A percentile compares a stretch with the other conserved stretches of the same genome.
phyloP scores from a whole-genome alignment of 2,888 invertebrate species.

The Euzetes globulus region DNA sequence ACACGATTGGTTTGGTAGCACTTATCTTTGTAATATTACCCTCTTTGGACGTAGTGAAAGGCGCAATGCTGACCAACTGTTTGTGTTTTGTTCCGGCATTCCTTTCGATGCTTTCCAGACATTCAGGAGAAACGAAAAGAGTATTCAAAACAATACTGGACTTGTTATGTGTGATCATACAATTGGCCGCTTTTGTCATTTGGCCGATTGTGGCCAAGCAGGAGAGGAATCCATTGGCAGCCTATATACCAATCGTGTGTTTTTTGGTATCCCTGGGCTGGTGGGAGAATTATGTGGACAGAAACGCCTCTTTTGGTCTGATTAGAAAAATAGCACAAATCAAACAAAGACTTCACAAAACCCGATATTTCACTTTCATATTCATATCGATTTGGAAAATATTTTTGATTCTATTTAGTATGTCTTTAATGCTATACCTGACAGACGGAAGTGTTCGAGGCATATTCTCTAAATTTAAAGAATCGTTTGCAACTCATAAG shows the following conservation, averaged over 20 bases:
- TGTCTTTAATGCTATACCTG: slow-evolving; percentile 63
- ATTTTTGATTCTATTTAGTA: slow-evolving; percentile 64
- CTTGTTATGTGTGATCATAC: slow-evolving; percentile 73
- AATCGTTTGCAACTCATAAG: slow-evolving; percentile 68
- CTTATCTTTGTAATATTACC: slow-evolving; percentile 82
- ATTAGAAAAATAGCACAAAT: slow-evolving; percentile 67
- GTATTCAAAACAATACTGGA: slow-evolving; percentile 52
- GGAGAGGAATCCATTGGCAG: slow-evolving; percentile 32
- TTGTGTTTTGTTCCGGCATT: slow-evolving; percentile 83
- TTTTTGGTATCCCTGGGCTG: slow-evolving; percentile 82
- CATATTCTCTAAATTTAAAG: slow-evolving; percentile 65
- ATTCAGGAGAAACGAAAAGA: slow-evolving; percentile 58
- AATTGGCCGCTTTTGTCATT: slow-evolving; percentile 80
- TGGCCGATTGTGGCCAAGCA: slow-evolving; percentile 62
- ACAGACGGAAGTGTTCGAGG: slow-evolving; percentile 65
- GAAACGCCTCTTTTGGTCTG: slow-evolving; percentile 69
- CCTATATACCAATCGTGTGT: slow-evolving; percentile 66
- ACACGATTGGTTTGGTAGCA: slow-evolving; percentile 75
- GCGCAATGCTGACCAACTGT: slow-evolving; percentile 91
- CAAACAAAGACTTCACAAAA: slow-evolving; percentile 67
- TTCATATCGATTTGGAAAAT: slow-evolving; percentile 90
- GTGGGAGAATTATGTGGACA: slow-evolving; percentile 96
- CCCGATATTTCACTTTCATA: slow-evolving; percentile 80
- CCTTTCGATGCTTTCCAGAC: slow-evolving; percentile 69
- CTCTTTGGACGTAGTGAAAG: slow-evolving; percentile 84